Conservation (phyloP, 1,140 invertebrate genomes). For the Rhagoletis pomonella region DNA sequence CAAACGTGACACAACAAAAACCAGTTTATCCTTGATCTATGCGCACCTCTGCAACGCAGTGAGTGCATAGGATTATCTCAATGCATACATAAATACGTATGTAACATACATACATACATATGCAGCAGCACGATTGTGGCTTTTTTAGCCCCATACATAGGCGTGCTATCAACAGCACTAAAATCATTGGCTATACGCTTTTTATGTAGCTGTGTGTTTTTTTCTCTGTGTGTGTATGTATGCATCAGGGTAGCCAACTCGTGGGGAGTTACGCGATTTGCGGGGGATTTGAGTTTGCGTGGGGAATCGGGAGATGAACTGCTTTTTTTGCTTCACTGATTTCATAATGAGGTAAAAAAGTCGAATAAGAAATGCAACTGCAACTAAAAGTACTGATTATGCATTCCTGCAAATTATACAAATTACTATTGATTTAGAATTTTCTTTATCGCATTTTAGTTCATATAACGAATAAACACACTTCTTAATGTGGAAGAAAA, state of each 20-base stretch:
- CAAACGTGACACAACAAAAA: slow-evolving; percentile 24
- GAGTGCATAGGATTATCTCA: neutral
- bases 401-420: no score
- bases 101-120: neutral
- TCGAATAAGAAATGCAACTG: no score
- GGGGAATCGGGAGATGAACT: no score
- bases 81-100: neutral
- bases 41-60: slow-evolving; percentile 5
- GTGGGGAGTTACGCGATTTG: no score
- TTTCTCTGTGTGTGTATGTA: neutral
- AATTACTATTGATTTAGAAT: no score
- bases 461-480: no score
- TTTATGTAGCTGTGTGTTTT: neutral
- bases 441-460: no score
- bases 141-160: slow-evolving; percentile 27
- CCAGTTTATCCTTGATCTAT: slow-evolving; percentile 31
- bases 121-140: neutral
- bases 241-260: neutral
- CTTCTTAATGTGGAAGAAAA: no score
- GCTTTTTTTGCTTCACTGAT: no score
- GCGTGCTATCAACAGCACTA: neutral
- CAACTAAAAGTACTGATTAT: no score
- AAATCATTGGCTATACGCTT: neutral
- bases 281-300: no score
- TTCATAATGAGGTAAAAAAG: no score